phyloP scores from a whole-genome alignment of 2,888 invertebrate genomes.

The Harpagoxenus sublaevis region DNA sequence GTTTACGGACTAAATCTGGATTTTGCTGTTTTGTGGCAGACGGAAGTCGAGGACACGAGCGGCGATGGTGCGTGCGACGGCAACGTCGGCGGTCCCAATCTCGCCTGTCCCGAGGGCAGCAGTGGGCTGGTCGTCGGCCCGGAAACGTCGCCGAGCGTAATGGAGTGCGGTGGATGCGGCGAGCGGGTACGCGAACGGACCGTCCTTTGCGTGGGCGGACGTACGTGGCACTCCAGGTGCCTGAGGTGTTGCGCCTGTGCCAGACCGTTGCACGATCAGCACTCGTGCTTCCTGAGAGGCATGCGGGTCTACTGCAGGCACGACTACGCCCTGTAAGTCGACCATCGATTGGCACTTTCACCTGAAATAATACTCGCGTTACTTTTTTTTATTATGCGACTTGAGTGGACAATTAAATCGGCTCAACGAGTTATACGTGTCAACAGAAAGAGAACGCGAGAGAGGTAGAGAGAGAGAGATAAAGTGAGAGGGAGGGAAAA shows the following conservation, averaged over 20 bases:
- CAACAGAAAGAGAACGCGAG: not conserved
- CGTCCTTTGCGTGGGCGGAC: slow-evolving; percentile 91
- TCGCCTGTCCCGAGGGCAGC: slow-evolving; percentile 69
- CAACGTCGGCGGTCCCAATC: slow-evolving; percentile 74
- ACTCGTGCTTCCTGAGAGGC: slow-evolving; percentile 97
- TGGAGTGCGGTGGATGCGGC: slow-evolving; percentile 85
- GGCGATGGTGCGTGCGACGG: slow-evolving; percentile 80
- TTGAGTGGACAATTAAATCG: slow-evolving; percentile 21
- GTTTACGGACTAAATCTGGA: slow-evolving; percentile 1
- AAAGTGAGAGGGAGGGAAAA: not conserved
- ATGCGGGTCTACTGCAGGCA: slow-evolving; percentile 97
- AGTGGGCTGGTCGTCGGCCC: slow-evolving; percentile 79
- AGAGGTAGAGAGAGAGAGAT: not conserved
- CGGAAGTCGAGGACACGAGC: slow-evolving; percentile 82
- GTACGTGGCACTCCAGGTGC: slow-evolving; percentile 97
- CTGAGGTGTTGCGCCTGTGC: slow-evolving; percentile 97
- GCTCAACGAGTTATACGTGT: slow-evolving; percentile 7
- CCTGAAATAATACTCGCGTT: slow-evolving; percentile 31
- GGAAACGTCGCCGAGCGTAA: slow-evolving; percentile 93
- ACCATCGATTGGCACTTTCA: slow-evolving; percentile 37
- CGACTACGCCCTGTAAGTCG: slow-evolving; percentile 96
- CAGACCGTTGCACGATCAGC: slow-evolving; percentile 95
- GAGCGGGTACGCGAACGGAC: slow-evolving; percentile 83
- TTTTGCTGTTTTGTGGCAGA: slow-evolving; percentile 72
- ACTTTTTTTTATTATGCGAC: not conserved